These are phyloP conservation scores for Rhagophthalmus giganteus DNA, from an alignment of 2,888 invertebrate species.

Conservation along the genomic window DNA sequence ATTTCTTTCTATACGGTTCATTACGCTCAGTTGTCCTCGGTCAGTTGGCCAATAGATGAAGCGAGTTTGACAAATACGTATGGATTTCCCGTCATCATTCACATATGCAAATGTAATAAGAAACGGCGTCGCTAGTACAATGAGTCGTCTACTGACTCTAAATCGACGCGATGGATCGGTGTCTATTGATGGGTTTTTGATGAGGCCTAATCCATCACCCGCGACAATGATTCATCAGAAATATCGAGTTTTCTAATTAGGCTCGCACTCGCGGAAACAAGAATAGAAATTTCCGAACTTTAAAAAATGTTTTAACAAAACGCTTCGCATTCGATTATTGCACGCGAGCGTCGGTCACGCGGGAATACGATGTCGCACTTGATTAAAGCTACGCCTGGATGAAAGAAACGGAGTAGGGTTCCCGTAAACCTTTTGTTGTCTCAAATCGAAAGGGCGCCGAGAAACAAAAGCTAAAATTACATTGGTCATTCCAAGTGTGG, in stretches of 20 bases:
- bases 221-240: conserved; percentile 52
- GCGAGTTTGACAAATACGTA: conserved; percentile 50
- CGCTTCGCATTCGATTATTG: conserved; percentile 15
- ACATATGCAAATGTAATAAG: conserved; percentile 44
- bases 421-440: conserved; percentile 46
- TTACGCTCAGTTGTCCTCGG: conserved; percentile 47
- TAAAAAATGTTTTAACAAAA: not conserved
- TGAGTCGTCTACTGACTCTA: conserved; percentile 25
- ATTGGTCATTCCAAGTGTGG: conserved; percentile 49
- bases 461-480: conserved; percentile 53
- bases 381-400: conserved; percentile 47
- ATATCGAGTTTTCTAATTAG: conserved; percentile 36
- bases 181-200: conserved; percentile 52
- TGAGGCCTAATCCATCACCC: conserved; percentile 52
- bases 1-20: conserved; percentile 51
- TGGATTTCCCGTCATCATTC: conserved; percentile 47
- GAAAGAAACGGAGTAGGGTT: conserved; percentile 36
- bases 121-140: conserved; percentile 24
- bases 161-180: conserved; percentile 45
- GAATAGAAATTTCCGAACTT: no score
- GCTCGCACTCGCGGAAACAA: no score
- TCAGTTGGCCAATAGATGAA: conserved; percentile 54
- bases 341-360: conserved; percentile 1
- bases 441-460: conserved; percentile 49
- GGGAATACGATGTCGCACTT: conserved; percentile 42